Conservation (phyloP, 2,888 invertebrate species). For the Drosophila rubida region DNA sequence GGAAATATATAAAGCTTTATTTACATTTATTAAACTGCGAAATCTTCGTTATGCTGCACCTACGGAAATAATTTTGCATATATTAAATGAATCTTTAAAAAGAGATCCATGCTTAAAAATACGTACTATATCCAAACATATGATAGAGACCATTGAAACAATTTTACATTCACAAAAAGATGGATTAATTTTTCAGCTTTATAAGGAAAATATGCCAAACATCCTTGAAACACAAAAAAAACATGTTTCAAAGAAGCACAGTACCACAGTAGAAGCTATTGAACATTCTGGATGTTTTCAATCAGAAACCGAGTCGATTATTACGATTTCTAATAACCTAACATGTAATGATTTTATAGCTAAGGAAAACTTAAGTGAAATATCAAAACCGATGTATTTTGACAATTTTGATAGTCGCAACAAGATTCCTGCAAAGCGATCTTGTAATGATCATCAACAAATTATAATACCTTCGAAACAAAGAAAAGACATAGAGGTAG, state of each 20-base stretch:
- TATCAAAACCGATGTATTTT: not conserved
- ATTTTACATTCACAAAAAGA: constrained; percentile 42
- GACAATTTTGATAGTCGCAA: not conserved
- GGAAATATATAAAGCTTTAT: constrained; percentile 39
- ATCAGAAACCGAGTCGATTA: not conserved
- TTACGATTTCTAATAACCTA: not conserved
- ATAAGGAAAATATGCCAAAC: not conserved
- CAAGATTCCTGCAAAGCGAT: no score
- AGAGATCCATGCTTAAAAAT: constrained; percentile 26
- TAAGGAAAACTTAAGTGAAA: not conserved
- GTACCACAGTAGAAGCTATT: not conserved
- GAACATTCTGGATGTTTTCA: not conserved
- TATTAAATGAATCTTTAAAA: constrained; percentile 24
- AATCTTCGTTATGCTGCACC: constrained; percentile 27
- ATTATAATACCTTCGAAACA: not conserved
- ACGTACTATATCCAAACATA: constrained; percentile 18
- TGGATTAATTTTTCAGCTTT: constrained; percentile 15
- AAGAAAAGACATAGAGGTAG: not conserved
- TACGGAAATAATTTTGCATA: constrained; percentile 27
- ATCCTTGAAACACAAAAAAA: not conserved
- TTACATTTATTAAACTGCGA: constrained; percentile 18
- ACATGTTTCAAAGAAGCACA: not conserved
- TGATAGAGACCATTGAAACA: constrained; percentile 30
- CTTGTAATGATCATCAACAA: not conserved
- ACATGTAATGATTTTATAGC: not conserved